phyloP scores from a whole-genome alignment of 30 jellyfish, hydroid and myxozoan species.

The Pseudorhiza aurosa region DNA sequence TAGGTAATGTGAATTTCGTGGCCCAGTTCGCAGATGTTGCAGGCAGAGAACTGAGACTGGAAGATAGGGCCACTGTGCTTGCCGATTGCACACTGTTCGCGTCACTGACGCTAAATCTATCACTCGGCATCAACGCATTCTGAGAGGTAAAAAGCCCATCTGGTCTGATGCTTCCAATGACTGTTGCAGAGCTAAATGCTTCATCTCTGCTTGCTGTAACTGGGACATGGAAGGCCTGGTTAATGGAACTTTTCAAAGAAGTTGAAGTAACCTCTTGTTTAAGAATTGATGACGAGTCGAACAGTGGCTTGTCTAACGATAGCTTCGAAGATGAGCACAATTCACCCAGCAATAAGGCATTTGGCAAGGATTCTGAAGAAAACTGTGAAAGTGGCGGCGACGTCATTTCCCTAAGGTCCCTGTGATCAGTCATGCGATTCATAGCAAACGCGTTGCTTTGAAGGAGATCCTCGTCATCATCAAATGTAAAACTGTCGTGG shows the following conservation, averaged over 20 bases:
- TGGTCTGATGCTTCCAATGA: slow-evolving; percentile 7
- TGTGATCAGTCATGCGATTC: slow-evolving; percentile 24
- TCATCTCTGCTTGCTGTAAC: slow-evolving; percentile 31
- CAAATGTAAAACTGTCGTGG: slow-evolving; percentile 67
- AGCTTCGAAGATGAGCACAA: slow-evolving; percentile 65
- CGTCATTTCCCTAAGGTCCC: slow-evolving; percentile 71
- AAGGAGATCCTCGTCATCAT: slow-evolving; percentile 83
- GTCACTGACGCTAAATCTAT: slow-evolving; percentile 28
- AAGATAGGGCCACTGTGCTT: not conserved
- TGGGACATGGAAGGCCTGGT: slow-evolving; percentile 1
- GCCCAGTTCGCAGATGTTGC: slow-evolving; percentile 43
- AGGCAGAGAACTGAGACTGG: slow-evolving; percentile 14
- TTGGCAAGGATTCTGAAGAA: slow-evolving; percentile 36
- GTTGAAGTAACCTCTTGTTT: slow-evolving; percentile 49
- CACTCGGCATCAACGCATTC: slow-evolving; percentile 25
- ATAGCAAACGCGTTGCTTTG: slow-evolving; percentile 50
- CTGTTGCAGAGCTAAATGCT: not conserved
- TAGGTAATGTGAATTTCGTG: slow-evolving; percentile 61
- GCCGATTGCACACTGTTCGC: slow-evolving; percentile 18
- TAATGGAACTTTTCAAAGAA: slow-evolving; percentile 20
- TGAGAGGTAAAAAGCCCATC: slow-evolving; percentile 28
- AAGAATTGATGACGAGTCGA: slow-evolving; percentile 33
- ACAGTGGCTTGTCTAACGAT: slow-evolving; percentile 37
- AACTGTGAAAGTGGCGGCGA: slow-evolving; percentile 90
- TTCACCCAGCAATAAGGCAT: slow-evolving; percentile 26